These are phyloP conservation scores for Lottia scabra DNA, from an alignment of 2,888 invertebrate species.

Conservation along the genomic window DNA sequence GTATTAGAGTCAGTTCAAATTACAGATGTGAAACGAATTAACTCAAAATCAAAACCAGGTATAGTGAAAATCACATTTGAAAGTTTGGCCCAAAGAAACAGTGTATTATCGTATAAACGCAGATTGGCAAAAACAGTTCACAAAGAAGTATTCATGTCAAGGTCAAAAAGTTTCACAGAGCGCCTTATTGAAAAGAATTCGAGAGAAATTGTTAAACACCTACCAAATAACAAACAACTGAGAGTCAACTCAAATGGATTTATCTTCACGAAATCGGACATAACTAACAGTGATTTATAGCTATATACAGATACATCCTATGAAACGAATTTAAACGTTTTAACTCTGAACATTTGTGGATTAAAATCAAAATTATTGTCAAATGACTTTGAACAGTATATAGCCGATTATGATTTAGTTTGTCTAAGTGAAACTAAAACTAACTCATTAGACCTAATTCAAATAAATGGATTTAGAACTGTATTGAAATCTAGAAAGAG, in stretches of 20 bases:
- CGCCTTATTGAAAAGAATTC: not conserved
- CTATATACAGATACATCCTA: not conserved
- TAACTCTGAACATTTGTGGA: not conserved
- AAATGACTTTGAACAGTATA: not conserved
- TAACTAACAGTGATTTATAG: not conserved
- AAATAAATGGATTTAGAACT: not conserved
- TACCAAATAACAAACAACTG: not conserved
- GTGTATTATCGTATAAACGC: not conserved
- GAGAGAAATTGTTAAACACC: not conserved
- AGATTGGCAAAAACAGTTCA: not conserved
- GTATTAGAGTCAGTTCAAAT: not conserved
- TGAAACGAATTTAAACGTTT: not conserved
- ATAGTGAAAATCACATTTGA: not conserved
- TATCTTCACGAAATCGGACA: not conserved
- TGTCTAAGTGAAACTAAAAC: not conserved
- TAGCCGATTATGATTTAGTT: not conserved
- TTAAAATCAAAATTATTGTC: not conserved
- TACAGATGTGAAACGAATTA: not conserved
- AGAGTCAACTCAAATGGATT: not conserved
- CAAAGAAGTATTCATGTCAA: not conserved
- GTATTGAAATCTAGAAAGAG: not conserved
- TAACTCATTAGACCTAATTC: not conserved
- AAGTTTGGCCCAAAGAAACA: not conserved
- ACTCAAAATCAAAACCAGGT: not conserved
- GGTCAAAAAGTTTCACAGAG: not conserved